Percentiles rank a stretch among this genome's conserved stretches.
Conservation (phyloP, 2,888 invertebrate genomes). For the Pammene aurita region DNA sequence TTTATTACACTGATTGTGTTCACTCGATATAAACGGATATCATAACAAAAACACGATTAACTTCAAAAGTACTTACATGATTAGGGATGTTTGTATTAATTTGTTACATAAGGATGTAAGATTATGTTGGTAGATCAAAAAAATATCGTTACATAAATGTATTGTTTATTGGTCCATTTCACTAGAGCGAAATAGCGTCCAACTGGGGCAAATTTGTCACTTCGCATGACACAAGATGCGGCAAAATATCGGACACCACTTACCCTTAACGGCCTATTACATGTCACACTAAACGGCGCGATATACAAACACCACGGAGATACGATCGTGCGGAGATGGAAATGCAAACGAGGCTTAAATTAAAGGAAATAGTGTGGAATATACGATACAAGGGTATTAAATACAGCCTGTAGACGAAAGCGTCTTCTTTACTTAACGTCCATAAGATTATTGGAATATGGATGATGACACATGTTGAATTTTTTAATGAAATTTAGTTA, state of each 20-base stretch:
- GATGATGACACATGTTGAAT: too few relatives aligned
- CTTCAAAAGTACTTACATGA: not conserved
- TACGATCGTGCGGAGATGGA: conserved; percentile 25
- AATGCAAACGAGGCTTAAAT: conserved; percentile 29
- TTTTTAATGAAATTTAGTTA: too few relatives aligned
- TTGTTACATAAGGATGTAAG: too few relatives aligned
- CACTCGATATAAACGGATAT: too few relatives aligned
- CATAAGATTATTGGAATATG: too few relatives aligned
- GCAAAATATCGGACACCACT: conserved; percentile 41
- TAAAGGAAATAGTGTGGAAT: not conserved
- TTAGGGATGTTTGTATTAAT: too few relatives aligned
- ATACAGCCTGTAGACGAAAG: too few relatives aligned
- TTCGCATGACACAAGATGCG: conserved; percentile 27
- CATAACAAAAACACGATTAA: not conserved
- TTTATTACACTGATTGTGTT: too few relatives aligned
- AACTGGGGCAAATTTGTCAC: conserved; percentile 25
- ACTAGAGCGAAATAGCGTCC: not conserved
- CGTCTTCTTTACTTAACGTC: too few relatives aligned
- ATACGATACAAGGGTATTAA: not conserved
- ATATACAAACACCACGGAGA: conserved; percentile 42
- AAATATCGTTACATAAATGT: not conserved
- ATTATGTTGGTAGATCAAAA: too few relatives aligned
- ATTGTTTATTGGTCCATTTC: not conserved
- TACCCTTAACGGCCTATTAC: conserved; percentile 47
- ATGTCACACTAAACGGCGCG: conserved; percentile 44